Evolutionary conservation across 2,113 vertebrate genomes (phyloP).

Genomic region (Cnemophilus loriae): DNA sequence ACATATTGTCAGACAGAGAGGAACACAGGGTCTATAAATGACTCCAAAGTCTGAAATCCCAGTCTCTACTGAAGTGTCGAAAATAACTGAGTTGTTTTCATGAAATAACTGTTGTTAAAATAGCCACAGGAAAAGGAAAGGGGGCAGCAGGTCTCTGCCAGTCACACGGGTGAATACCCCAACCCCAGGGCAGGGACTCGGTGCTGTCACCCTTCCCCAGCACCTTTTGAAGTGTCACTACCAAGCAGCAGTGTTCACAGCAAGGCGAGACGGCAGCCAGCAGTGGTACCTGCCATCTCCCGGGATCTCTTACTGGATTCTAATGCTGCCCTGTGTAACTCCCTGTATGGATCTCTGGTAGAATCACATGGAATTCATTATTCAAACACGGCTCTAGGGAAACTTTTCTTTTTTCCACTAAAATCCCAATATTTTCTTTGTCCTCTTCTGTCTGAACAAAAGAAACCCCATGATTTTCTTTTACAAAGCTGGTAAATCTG

Average conservation of each 20-base stretch:
- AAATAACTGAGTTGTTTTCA: background rate
- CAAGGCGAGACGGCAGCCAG: background rate
- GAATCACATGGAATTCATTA: background rate
- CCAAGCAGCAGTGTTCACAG: background rate
- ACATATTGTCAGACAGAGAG: background rate
- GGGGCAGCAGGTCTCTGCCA: background rate
- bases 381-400: background rate
- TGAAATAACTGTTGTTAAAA: background rate
- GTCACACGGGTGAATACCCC: background rate
- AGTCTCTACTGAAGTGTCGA: background rate
- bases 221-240: background rate
- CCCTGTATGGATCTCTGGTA: background rate
- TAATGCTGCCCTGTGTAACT: background rate
- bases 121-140: background rate
- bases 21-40: background rate
- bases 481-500: background rate
- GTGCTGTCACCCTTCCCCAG: background rate
- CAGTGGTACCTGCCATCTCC: background rate
- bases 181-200: fast-evolving
- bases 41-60: background rate
- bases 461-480: background rate
- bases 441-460: background rate
- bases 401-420: background rate
- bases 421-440: background rate
- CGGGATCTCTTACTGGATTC: background rate